Evolutionary conservation across 2,888 invertebrate species (phyloP).

Genomic region (Ommatoiulus sabulosus): DNA sequence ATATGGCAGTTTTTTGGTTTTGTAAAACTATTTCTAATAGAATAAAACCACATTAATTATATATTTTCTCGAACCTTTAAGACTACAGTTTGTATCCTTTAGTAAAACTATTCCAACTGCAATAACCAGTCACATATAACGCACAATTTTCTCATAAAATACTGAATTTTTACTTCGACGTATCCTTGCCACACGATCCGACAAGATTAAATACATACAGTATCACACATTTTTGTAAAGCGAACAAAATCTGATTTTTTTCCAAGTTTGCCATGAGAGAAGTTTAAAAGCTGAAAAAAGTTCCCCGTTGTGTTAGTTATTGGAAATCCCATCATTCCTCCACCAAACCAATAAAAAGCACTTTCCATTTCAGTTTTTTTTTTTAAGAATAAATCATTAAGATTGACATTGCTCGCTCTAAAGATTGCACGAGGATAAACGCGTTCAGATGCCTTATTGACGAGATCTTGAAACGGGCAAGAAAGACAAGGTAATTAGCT

Average conservation of each 20-base stretch:
- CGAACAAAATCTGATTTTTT: neutral
- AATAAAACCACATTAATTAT: too few relatives aligned
- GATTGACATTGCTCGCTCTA: too few relatives aligned
- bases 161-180: neutral
- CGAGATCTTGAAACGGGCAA: too few relatives aligned
- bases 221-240: neutral
- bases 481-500: too few relatives aligned
- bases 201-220: neutral
- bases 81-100: too few relatives aligned
- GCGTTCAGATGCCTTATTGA: too few relatives aligned
- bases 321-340: neutral
- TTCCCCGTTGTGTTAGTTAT: neutral
- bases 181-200: neutral
- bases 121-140: too few relatives aligned
- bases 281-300: neutral
- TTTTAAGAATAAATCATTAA: neutral
- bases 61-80: too few relatives aligned
- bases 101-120: too few relatives aligned
- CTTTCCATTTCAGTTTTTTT: neutral
- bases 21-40: too few relatives aligned
- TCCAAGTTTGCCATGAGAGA: neutral
- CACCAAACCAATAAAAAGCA: neutral
- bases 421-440: too few relatives aligned
- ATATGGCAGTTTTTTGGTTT: too few relatives aligned
- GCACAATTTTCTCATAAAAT: neutral